Base-by-base conservation (phyloP, 2,113 vertebrate species). In the Cyprinus carpio region DNA sequence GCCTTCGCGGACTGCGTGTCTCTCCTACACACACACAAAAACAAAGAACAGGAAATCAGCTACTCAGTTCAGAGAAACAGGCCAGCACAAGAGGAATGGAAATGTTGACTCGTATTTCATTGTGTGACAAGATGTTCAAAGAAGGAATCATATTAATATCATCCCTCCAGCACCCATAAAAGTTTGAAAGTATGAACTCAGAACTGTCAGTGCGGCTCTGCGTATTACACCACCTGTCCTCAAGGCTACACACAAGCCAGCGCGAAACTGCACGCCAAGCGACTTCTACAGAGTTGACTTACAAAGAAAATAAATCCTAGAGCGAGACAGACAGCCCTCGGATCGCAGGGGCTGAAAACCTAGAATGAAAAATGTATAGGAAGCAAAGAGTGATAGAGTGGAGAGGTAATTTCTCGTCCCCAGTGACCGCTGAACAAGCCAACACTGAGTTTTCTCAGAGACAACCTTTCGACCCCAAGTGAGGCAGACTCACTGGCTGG, bases 1-100 rank as follows among this genome's bases (percentile, higher is more conserved):
- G 89, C 90, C 56, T 90, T 87, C 54, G 93, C 91, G 87, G 93
- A 93, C 87, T 93, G 93, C 90, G 92, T 91, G 90, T 94, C 93
- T 90, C 90, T 91, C 87, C 93, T 94, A 51, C 25, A 74, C 65
- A 88, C 5, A 79, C 74, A 87, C 40, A 43, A 64, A 85, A 51
- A 75, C 56, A 84, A 31, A 76, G 11, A 81, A 65, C 34, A 78
- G 27, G 51, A 86, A 83, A 86, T 65, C 31, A 51, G 49, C 43
- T 62, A 58, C 27, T 75, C 37, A 29, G 4, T 29, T 72, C 25
- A 72, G 58, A 65, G 29, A 23, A 34, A 69, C 37, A 78, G 72
- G 86, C 18, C 29, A 83, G 29, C 65, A 88, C 80, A 43, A 34
- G 54, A 84, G 87, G 84, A 82, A 82, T 87, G 88, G 87, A 89